These are phyloP conservation scores for Neodiprion pinetum DNA, from an alignment of 1,140 invertebrate genomes.

Conservation along the genomic window DNA sequence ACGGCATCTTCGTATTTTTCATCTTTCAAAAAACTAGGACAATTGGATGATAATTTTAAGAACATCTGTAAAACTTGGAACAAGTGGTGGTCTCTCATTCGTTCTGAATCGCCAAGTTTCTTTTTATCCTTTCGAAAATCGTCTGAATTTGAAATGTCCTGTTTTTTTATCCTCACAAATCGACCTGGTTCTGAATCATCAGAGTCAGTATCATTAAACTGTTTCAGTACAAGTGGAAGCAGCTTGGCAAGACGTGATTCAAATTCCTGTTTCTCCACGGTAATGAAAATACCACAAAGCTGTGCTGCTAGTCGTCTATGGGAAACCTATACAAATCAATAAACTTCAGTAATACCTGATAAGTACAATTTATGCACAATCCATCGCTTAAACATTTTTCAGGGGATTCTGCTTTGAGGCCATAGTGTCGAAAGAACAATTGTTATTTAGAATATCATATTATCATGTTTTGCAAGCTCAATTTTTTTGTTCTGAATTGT, in stretches of 20 bases:
- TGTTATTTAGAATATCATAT: constrained; percentile 17
- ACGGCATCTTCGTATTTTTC: constrained; percentile 56
- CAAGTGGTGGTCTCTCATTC: constrained; percentile 72
- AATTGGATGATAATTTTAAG: constrained; percentile 67
- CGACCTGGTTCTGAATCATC: constrained; percentile 44
- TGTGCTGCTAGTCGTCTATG: constrained; percentile 67
- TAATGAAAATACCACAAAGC: constrained; percentile 74
- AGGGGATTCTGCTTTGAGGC: not conserved
- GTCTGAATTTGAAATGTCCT: constrained; percentile 5
- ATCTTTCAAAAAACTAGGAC: constrained; percentile 62
- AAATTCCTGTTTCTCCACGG: constrained; percentile 73
- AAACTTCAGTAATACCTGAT: constrained; percentile 6
- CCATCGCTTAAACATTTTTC: not conserved
- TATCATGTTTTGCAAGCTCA: constrained; percentile 5
- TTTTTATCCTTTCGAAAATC: constrained; percentile 39
- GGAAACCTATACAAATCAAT: constrained; percentile 43
- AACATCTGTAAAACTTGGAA: constrained; percentile 73
- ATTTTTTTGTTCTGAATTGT: not conserved
- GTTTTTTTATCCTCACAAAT: constrained; percentile 48
- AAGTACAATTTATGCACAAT: not conserved
- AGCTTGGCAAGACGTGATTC: constrained; percentile 63
- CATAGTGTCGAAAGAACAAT: constrained; percentile 14
- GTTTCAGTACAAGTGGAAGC: constrained; percentile 58
- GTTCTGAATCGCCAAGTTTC: constrained; percentile 51
- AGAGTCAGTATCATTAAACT: constrained; percentile 49